phyloP scores from a whole-genome alignment of 2,888 invertebrate species.

The Eupithecia subumbrata region DNA sequence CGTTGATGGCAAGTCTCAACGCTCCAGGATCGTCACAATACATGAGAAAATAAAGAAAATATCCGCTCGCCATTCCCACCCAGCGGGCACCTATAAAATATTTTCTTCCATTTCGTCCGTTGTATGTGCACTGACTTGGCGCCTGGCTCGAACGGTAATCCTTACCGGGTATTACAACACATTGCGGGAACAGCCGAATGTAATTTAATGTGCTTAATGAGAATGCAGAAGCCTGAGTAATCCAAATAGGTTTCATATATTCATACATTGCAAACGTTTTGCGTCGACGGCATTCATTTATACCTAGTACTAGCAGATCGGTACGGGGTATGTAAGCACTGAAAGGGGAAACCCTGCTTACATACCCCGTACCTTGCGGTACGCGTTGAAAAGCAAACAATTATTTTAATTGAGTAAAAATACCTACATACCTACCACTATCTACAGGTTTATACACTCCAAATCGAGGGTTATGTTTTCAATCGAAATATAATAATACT shows the following conservation, averaged over 20 bases:
- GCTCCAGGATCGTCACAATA: neutral
- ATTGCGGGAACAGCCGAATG: conserved; percentile 48
- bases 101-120: conserved; percentile 3
- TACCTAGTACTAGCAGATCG: no score
- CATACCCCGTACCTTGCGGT: no score
- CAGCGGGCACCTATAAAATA: neutral
- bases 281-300: neutral
- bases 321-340: no score
- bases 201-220: conserved; percentile 52
- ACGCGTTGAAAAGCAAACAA: neutral
- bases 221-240: conserved; percentile 45
- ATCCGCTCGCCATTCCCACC: neutral
- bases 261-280: conserved; percentile 37
- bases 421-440: no score
- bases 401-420: no score
- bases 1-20: conserved; percentile 24
- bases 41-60: neutral
- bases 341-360: no score
- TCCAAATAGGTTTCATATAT: conserved; percentile 57
- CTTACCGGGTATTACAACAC: conserved; percentile 47
- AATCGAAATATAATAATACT: no score
- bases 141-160: conserved; percentile 22
- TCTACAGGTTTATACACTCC: no score
- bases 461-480: no score
- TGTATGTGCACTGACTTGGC: conserved; percentile 2